Percentiles rank a stretch among this genome's conserved stretches.
phyloP scores from a whole-genome alignment of 2,797 vertebrate species.

The Micrastur ruficollis region DNA sequence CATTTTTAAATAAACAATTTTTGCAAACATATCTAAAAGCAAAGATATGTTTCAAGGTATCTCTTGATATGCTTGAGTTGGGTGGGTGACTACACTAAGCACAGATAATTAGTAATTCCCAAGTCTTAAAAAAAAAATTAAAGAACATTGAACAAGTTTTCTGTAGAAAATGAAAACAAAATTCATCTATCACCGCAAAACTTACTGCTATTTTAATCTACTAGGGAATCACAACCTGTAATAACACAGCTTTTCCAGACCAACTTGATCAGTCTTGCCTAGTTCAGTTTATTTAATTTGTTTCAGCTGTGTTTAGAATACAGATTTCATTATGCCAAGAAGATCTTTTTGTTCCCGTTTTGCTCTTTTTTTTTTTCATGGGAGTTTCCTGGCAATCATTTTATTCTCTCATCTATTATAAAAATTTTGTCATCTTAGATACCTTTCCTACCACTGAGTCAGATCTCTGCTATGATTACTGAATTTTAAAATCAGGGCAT shows the following conservation, averaged over 20 bases:
- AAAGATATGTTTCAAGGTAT: not conserved
- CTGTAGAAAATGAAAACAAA: not conserved
- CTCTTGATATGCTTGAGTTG: not conserved
- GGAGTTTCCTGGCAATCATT: constrained; percentile 4
- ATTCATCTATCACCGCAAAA: not conserved
- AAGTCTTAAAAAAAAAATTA: not conserved
- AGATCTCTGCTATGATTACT: not conserved
- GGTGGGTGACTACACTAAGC: not conserved
- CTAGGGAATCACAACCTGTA: not conserved
- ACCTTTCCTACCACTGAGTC: not conserved
- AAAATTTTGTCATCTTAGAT: not conserved
- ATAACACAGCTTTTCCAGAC: not conserved
- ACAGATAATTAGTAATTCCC: not conserved
- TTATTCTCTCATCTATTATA: not conserved
- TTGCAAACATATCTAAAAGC: not conserved
- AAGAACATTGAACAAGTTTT: not conserved
- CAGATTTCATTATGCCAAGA: not conserved
- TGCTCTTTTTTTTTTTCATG: not conserved
- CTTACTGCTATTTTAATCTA: not conserved
- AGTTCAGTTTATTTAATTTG: not conserved
- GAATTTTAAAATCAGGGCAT: not conserved
- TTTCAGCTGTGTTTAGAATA: constrained; percentile 16
- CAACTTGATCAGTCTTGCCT: not conserved
- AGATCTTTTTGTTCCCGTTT: not conserved
- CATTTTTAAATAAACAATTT: not conserved